phyloP scores from a whole-genome alignment of 2,113 vertebrate genomes.

The Cnemophilus loriae region DNA sequence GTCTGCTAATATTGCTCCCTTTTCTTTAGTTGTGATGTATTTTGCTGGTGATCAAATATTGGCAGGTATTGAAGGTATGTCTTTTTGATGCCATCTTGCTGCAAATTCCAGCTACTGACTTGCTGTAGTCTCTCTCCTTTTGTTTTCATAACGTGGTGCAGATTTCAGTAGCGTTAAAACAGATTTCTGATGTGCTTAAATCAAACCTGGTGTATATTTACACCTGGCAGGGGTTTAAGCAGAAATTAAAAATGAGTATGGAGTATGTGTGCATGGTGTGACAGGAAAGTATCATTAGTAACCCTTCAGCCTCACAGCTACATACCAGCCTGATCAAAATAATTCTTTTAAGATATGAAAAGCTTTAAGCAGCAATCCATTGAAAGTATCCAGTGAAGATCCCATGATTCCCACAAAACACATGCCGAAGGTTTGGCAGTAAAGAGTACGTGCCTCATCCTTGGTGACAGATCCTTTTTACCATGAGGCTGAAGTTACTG shows the following conservation, averaged over 20 bases:
- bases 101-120: neutral
- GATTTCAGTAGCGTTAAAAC: neutral
- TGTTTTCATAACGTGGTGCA: neutral
- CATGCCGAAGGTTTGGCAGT: neutral
- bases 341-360: neutral
- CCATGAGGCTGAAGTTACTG: neutral
- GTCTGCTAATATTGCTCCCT: neutral
- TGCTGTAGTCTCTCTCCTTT: neutral
- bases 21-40: neutral
- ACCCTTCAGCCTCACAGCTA: neutral
- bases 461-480: neutral
- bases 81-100: neutral
- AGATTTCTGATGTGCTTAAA: neutral
- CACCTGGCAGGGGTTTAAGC: neutral
- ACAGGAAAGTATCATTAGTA: neutral
- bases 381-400: neutral
- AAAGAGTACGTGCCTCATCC: neutral
- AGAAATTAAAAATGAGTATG: neutral
- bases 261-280: neutral
- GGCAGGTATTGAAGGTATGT: neutral
- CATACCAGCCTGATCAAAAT: neutral
- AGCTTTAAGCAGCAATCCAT: neutral
- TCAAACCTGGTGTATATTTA: neutral
- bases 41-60: neutral
- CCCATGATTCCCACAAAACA: neutral